These are phyloP conservation scores for Tenthredo scrophulariae DNA, from an alignment of 2,888 invertebrate genomes.

Conservation along the genomic window DNA sequence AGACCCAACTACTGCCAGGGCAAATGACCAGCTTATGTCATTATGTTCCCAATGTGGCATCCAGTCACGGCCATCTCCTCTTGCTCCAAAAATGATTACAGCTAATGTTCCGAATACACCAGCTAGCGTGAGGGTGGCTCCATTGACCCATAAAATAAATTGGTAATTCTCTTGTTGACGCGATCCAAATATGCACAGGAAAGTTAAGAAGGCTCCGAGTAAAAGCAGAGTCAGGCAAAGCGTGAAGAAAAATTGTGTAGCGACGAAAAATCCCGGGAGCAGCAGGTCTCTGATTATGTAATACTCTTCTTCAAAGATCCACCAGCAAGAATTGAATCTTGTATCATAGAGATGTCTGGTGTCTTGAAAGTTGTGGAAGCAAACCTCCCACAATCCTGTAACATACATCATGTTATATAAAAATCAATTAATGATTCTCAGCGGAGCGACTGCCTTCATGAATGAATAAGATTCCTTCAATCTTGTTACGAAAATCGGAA, in stretches of 20 bases:
- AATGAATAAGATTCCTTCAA: neutral
- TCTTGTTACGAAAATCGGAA: neutral
- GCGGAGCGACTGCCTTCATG: neutral
- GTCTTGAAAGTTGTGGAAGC: constrained; percentile 92
- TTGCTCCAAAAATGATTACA: constrained; percentile 92
- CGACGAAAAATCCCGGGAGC: constrained; percentile 94
- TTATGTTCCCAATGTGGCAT: constrained; percentile 98
- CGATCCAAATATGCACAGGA: constrained; percentile 87
- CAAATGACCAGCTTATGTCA: constrained; percentile 96
- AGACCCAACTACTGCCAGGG: constrained; percentile 90
- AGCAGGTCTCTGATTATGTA: constrained; percentile 95
- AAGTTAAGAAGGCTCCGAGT: constrained; percentile 87
- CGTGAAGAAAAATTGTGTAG: constrained; percentile 96
- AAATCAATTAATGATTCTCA: neutral
- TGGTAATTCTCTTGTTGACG: constrained; percentile 89
- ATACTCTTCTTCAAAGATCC: constrained; percentile 98
- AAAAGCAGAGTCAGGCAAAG: constrained; percentile 91
- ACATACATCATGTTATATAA: constrained; percentile 59
- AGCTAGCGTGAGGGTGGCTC: constrained; percentile 86
- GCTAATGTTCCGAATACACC: constrained; percentile 91
- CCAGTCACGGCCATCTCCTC: constrained; percentile 95
- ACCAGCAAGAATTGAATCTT: constrained; percentile 93
- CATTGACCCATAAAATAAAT: constrained; percentile 86
- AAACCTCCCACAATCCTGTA: constrained; percentile 94
- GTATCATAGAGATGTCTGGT: constrained; percentile 91